Evolutionary conservation across 2,113 vertebrate species (phyloP).

Genomic region (Laticauda laticaudata): DNA sequence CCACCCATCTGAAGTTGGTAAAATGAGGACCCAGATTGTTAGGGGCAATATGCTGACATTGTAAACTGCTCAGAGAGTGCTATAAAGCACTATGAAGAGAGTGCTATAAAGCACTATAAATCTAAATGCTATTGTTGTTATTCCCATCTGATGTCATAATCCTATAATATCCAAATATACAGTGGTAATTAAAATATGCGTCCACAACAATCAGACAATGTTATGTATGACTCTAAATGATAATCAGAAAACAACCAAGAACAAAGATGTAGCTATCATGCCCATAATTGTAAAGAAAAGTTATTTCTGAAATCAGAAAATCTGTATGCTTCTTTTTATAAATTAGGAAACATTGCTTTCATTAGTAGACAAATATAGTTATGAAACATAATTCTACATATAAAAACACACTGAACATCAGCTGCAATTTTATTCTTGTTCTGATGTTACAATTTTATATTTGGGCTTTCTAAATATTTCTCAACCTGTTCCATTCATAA

Average conservation of each 20-base stretch:
- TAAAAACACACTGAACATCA: background rate
- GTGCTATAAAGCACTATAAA: background rate
- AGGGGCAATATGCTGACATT: background rate
- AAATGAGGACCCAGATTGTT: background rate
- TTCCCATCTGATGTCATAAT: background rate
- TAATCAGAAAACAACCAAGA: background rate
- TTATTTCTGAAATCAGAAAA: background rate
- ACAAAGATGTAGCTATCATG: background rate
- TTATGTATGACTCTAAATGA: background rate
- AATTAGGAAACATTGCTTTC: background rate
- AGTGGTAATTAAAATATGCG: background rate
- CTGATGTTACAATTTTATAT: background rate
- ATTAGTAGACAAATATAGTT: background rate
- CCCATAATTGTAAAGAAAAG: background rate
- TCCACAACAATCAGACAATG: background rate
- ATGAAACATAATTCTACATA: background rate
- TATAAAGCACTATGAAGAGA: background rate
- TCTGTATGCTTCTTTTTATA: background rate
- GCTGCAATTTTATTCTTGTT: background rate
- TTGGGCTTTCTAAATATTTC: background rate
- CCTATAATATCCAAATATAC: background rate
- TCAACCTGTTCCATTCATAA: background rate
- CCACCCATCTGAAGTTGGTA: background rate
- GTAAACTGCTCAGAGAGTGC: background rate
- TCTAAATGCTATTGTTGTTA: background rate